Percentiles rank a stretch among this genome's conserved stretches.
Evolutionary conservation across 2,888 invertebrate genomes (phyloP).

Genomic region (Nudaria mundana): DNA sequence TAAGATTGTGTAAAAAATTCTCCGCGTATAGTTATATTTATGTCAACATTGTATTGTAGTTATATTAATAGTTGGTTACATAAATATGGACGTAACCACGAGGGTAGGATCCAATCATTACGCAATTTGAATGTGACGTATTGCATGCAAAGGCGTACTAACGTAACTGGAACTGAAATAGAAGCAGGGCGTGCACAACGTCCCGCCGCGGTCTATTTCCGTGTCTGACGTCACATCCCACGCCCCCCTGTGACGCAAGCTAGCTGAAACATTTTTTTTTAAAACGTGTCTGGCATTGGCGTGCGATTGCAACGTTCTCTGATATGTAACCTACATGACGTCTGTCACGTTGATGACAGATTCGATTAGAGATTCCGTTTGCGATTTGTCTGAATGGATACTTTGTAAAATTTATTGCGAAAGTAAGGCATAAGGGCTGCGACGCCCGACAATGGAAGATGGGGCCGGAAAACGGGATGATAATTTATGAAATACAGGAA

Average conservation of each 20-base stretch:
- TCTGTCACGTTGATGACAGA: conserved; percentile 1
- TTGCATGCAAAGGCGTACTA: conserved; percentile 27
- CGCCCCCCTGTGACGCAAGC: conserved; percentile 54
- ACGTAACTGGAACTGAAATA: conserved; percentile 25
- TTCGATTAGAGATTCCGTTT: conserved; percentile 3
- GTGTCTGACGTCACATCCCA: conserved; percentile 51
- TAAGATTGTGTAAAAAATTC: no score
- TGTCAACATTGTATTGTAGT: not conserved
- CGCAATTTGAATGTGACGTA: conserved; percentile 21
- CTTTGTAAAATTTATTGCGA: not conserved
- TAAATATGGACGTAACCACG: no score
- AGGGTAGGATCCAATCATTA: conserved; percentile 15
- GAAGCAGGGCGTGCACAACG: conserved; percentile 26
- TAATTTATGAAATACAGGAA: no score
- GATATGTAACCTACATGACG: conserved; percentile 37
- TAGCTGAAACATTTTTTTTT: conserved; percentile 40
- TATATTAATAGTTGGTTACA: no score
- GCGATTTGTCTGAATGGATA: not conserved
- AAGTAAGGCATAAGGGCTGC: no score
- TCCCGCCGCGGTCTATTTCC: conserved; percentile 50
- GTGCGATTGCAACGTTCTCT: conserved; percentile 30
- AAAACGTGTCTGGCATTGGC: conserved; percentile 40
- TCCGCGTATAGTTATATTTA: not conserved
- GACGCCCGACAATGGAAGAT: no score
- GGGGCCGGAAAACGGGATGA: no score